phyloP scores from a whole-genome alignment of 2,797 vertebrate genomes.

The Tamandua tetradactyla region DNA sequence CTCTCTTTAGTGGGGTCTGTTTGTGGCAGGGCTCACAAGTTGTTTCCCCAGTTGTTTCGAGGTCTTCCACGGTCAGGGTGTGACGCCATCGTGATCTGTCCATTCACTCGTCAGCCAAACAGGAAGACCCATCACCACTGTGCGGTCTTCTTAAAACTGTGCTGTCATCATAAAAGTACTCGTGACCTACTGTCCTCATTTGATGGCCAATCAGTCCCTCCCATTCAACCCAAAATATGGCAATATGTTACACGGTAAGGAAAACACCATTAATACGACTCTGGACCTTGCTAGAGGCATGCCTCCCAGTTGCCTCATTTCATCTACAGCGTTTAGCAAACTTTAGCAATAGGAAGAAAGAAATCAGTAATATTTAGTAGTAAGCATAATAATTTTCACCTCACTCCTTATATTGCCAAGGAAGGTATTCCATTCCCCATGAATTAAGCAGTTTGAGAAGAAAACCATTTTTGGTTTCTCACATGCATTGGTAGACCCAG shows the following conservation, averaged over 20 bases:
- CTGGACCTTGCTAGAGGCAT: neutral
- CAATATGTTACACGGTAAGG: neutral
- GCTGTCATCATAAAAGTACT: slow-evolving; percentile 8
- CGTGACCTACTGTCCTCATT: neutral
- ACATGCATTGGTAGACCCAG: neutral
- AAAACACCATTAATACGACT: neutral
- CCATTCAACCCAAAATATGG: neutral
- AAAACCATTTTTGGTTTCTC: neutral
- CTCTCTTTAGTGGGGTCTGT: neutral
- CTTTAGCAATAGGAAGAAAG: neutral
- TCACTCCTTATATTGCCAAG: neutral
- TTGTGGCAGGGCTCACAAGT: neutral
- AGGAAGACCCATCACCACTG: neutral
- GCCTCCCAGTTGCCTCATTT: neutral
- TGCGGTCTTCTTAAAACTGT: neutral
- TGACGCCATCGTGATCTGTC: neutral
- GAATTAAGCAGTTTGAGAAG: neutral
- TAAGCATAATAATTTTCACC: neutral
- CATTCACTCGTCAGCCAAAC: neutral
- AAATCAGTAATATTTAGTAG: neutral
- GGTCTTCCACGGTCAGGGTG: neutral
- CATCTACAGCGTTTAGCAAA: neutral
- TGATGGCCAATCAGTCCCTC: neutral
- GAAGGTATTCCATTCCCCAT: neutral
- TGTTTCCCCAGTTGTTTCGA: neutral